Evolutionary conservation across 1,140 invertebrate species (phyloP).

Genomic region (Magallana gigas): DNA sequence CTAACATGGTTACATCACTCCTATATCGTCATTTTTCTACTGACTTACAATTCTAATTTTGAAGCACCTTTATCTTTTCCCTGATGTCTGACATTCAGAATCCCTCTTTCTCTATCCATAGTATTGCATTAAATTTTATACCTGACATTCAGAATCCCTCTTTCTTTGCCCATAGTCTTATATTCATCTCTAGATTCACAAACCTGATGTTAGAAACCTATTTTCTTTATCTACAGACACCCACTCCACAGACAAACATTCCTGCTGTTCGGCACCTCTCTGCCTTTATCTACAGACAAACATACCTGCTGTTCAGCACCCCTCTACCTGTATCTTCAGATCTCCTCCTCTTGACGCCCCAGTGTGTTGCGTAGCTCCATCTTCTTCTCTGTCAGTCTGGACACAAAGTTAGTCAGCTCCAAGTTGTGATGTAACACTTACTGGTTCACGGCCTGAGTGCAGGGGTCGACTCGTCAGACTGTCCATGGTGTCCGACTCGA

Average conservation of each 20-base stretch:
- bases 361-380: constrained; percentile 70
- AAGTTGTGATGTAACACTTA: constrained; percentile 70
- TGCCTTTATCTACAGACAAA: constrained; percentile 43
- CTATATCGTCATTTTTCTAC: constrained; percentile 41
- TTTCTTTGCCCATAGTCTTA: too few relatives aligned
- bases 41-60: background rate
- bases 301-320: constrained; percentile 60
- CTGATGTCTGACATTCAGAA: background rate
- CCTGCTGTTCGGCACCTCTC: constrained; percentile 56
- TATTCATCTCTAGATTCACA: too few relatives aligned
- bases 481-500: constrained; percentile 46
- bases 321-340: constrained; percentile 66
- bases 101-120: background rate
- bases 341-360: constrained; percentile 65
- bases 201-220: constrained; percentile 54
- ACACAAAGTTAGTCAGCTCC: constrained; percentile 70
- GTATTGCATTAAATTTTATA: too few relatives aligned
- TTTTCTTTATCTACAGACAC: constrained; percentile 54
- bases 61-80: background rate
- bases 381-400: constrained; percentile 71
- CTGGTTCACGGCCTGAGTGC: constrained; percentile 60
- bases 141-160: too few relatives aligned
- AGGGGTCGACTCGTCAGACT: constrained; percentile 47
- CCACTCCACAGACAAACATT: too few relatives aligned
- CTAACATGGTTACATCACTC: constrained; percentile 23